Conservation (phyloP, 2,113 vertebrate genomes). For the Hemicordylus capensis region DNA sequence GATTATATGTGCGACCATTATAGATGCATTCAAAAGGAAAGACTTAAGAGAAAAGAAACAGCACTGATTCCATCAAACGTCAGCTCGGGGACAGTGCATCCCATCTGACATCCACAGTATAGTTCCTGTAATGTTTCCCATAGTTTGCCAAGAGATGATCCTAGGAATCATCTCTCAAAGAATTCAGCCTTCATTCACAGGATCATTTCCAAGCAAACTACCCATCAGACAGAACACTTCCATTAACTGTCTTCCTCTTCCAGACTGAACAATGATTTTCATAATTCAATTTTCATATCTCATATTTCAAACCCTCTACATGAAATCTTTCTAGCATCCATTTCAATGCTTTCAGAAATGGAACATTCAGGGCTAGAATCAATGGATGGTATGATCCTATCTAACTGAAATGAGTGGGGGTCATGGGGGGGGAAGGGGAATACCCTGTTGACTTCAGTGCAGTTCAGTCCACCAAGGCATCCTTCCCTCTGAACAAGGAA, state of each 20-base stretch:
- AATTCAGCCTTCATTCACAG: accelerated
- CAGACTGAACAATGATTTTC: constrained; percentile 4
- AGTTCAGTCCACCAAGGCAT: neutral
- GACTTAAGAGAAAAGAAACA: neutral
- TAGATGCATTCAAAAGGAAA: neutral
- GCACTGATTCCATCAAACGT: neutral
- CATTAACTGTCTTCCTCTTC: neutral
- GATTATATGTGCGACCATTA: neutral
- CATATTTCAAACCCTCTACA: neutral
- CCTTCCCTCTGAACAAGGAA: constrained; percentile 63
- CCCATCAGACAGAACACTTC: neutral
- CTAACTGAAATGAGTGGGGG: neutral
- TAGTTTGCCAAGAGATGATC: neutral
- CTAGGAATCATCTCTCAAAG: neutral
- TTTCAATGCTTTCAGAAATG: constrained; percentile 35
- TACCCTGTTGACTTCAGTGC: neutral
- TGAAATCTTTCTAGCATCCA: neutral
- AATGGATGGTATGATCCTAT: neutral
- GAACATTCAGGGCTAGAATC: constrained; percentile 37
- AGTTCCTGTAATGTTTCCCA: neutral
- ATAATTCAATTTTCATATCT: too few relatives aligned
- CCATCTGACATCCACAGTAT: neutral
- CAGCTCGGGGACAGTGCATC: neutral
- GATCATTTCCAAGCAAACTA: too few relatives aligned
- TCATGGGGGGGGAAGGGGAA: neutral